These are phyloP conservation scores for Anhinga anhinga DNA, from an alignment of 2,113 vertebrate species.

Conservation along the genomic window DNA sequence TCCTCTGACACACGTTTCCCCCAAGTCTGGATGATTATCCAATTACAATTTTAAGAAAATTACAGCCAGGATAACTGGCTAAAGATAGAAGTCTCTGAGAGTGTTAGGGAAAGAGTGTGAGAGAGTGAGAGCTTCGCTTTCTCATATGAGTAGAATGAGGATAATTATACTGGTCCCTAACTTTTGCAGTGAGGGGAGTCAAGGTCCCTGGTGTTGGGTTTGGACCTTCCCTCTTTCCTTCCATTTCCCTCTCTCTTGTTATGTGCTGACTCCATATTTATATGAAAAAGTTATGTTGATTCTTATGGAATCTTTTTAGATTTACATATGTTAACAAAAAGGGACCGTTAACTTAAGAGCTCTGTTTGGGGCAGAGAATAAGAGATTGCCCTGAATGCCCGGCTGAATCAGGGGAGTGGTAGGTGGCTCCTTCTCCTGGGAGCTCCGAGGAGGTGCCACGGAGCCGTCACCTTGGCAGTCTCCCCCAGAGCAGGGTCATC, in stretches of 20 bases:
- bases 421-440: neutral
- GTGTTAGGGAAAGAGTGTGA: neutral
- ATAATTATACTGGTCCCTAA: neutral
- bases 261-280: neutral
- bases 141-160: neutral
- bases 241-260: neutral
- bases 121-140: neutral
- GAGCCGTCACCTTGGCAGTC: neutral
- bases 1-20: constrained; percentile 21
- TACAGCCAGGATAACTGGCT: constrained; percentile 8
- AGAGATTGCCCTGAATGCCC: neutral
- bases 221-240: neutral
- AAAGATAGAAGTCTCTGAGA: constrained; percentile 19
- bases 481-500: neutral
- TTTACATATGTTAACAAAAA: neutral
- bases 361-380: neutral
- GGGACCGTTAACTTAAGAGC: neutral
- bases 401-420: neutral
- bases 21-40: neutral
- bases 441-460: neutral
- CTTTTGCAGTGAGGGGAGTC: neutral
- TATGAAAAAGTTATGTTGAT: neutral
- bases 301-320: neutral
- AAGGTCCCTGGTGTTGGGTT: neutral
- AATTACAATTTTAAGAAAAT: constrained; percentile 43